phyloP scores from a whole-genome alignment of 30 jellyfish, hydroid and myxozoan genomes.

The Aurelia sp. region DNA sequence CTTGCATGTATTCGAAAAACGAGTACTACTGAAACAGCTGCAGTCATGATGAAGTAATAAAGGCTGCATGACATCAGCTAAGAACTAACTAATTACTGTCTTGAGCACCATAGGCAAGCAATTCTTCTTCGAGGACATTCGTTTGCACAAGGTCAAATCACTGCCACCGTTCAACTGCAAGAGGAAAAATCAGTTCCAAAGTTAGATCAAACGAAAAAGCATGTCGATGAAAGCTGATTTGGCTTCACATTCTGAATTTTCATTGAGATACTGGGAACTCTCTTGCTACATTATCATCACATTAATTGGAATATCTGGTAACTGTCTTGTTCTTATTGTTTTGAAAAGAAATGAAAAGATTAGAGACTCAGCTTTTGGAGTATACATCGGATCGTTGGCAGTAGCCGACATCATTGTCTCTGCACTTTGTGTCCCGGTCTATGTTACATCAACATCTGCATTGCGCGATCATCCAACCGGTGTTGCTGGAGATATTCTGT shows the following conservation, averaged over 20 bases:
- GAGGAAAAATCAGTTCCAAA: too few relatives aligned
- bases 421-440: conserved; percentile 45
- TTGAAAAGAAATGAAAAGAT: background rate
- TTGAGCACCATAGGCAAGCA: too few relatives aligned
- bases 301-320: conserved; percentile 45
- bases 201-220: background rate
- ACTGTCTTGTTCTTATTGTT: conserved; percentile 28
- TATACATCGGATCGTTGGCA: conserved; percentile 54
- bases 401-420: conserved; percentile 54
- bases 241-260: conserved; percentile 29
- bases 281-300: conserved; percentile 30
- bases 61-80: too few relatives aligned
- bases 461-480: conserved; percentile 42
- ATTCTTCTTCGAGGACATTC: too few relatives aligned
- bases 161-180: too few relatives aligned
- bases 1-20: too few relatives aligned
- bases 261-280: conserved; percentile 51
- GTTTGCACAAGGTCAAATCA: too few relatives aligned
- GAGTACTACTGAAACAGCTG: too few relatives aligned
- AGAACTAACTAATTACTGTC: too few relatives aligned
- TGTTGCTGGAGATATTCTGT: conserved; percentile 47
- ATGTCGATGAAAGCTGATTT: background rate
- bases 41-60: too few relatives aligned
- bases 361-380: conserved; percentile 62
- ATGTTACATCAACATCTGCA: conserved; percentile 46